Base-by-base conservation (phyloP, 2,888 invertebrate species). In the Cistogaster globosa region DNA sequence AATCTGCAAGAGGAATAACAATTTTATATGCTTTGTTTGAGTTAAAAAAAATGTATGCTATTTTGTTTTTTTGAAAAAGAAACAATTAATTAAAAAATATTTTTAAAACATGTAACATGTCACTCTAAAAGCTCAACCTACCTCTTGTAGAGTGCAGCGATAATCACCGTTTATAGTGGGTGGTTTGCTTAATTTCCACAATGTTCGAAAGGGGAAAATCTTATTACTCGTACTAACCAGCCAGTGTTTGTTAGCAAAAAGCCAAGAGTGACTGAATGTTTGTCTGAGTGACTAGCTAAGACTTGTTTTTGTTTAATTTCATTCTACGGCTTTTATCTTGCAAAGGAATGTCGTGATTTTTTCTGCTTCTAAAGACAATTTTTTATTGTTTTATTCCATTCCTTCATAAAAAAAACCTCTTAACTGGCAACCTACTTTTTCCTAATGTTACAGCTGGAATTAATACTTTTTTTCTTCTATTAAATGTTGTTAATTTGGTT, bases 361-460 rank as follows among this genome's bases (percentile, higher is more conserved):
- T 53, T 68, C 82, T 71, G 76, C 75, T 79, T 80, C 71, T 48
- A 65, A 65, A 76, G 42, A 71, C 51, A 77, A 63, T 77, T 71
- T 22, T 72, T 63, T 45, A 20, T 65, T 67, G 62, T 67, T 68
- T 75, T 48, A 55, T 45, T 68, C 36, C 48, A 42, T 20, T 32
- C 16, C 18, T 57, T 32, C n/a, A 16, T 57, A 69, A 42, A 48
- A 55, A 55, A 72, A 53, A 83, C 76, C 68, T 72, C 38, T 76
- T 83, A 83, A 77, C 48, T 77, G 16, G 72, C 76, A 86, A 83
- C 80, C 86, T 83, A 86, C 76, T 83, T 83, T 85, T 80, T 76
- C 65, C n/a, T 65, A 48, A 45, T 57, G 62, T 26, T 74, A 55
- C 55, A 78, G 69, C 55, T 58, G 18, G 53, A 36, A n/a, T 53